Evolutionary conservation across 2,888 invertebrate genomes (phyloP).

Genomic region (Drosophila putrida): DNA sequence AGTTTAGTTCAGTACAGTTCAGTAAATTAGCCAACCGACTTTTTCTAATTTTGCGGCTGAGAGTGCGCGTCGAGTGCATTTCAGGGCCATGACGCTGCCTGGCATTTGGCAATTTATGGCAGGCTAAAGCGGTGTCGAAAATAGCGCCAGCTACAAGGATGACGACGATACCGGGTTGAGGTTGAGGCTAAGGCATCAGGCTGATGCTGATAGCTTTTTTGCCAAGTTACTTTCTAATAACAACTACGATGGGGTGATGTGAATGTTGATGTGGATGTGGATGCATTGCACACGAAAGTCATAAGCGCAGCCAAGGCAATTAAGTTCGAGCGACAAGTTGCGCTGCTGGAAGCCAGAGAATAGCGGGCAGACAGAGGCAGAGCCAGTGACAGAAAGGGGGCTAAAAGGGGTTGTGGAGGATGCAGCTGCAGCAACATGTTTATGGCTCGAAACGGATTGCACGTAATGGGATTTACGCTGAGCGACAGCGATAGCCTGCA

Average conservation of each 20-base stretch:
- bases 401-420: slow-evolving; percentile 13
- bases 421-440: slow-evolving; percentile 77
- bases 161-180: slow-evolving; percentile 54
- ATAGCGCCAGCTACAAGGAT: slow-evolving; percentile 75
- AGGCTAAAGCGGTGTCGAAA: slow-evolving; percentile 78
- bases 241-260: slow-evolving; percentile 30
- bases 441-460: slow-evolving; percentile 82
- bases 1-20: slow-evolving; percentile 28
- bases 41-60: slow-evolving; percentile 63
- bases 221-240: slow-evolving; percentile 76
- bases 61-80: slow-evolving; percentile 65
- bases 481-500: slow-evolving; percentile 77
- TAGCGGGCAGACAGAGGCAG: slow-evolving; percentile 15
- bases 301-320: slow-evolving; percentile 79
- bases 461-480: slow-evolving; percentile 80
- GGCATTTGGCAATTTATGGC: slow-evolving; percentile 78
- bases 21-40: slow-evolving; percentile 68
- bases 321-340: slow-evolving; percentile 82
- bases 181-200: slow-evolving; percentile 24
- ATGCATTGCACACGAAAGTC: slow-evolving; percentile 82
- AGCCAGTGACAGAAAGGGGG: background rate
- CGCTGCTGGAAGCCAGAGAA: slow-evolving; percentile 75
- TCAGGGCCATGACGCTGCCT: slow-evolving; percentile 62
- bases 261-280: slow-evolving; percentile 50
- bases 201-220: slow-evolving; percentile 67